phyloP scores from a whole-genome alignment of 2,888 invertebrate genomes.

The Microctonus hyperodae region DNA sequence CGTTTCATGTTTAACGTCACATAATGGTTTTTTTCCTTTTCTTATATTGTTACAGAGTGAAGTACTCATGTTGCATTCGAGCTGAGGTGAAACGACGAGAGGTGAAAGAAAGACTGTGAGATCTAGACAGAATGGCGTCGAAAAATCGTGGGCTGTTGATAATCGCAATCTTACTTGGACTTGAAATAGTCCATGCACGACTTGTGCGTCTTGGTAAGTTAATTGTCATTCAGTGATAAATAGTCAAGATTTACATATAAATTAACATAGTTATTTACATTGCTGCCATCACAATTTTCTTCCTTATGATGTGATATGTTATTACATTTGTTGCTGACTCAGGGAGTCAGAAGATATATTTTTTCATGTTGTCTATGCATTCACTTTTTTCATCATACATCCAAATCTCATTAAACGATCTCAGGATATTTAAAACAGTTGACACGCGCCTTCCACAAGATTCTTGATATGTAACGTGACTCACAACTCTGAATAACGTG shows the following conservation, averaged over 20 bases:
- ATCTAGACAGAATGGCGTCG: slow-evolving; percentile 51
- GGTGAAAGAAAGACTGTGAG: slow-evolving; percentile 30
- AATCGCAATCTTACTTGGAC: slow-evolving; percentile 48
- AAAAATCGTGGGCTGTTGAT: slow-evolving; percentile 44
- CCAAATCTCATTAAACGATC: not conserved
- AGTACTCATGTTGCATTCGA: slow-evolving; percentile 48
- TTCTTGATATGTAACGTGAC: too few species aligned
- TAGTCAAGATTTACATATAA: not conserved
- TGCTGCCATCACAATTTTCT: not conserved
- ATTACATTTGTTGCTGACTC: not conserved
- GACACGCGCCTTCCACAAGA: not conserved
- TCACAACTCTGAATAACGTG: not conserved
- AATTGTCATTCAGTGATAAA: not conserved
- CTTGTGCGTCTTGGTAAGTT: slow-evolving; percentile 52
- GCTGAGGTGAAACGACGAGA: slow-evolving; percentile 40
- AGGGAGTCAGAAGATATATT: not conserved
- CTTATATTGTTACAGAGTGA: slow-evolving; percentile 44
- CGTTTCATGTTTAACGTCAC: slow-evolving; percentile 12
- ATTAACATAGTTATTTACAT: not conserved
- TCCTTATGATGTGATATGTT: not conserved
- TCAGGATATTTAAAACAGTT: not conserved
- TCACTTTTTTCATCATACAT: not conserved
- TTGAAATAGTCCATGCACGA: slow-evolving; percentile 48
- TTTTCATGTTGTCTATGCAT: not conserved
- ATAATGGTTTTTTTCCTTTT: slow-evolving; percentile 9